These are phyloP conservation scores for Scelioninae gen. 1 DNA, from an alignment of 2,888 invertebrate species.

Conservation along the genomic window DNA sequence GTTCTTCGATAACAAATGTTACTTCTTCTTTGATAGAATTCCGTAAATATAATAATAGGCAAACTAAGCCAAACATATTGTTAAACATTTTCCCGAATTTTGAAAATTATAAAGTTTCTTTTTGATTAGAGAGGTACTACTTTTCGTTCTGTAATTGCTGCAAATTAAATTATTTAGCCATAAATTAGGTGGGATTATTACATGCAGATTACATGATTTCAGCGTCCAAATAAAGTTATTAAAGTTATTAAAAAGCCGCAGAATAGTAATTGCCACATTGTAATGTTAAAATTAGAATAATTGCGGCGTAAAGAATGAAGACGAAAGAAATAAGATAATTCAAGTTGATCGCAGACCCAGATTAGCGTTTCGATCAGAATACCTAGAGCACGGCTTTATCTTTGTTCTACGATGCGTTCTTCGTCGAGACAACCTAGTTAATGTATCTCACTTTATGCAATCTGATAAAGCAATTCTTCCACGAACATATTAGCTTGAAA, in stretches of 20 bases:
- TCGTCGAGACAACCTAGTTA: conserved; percentile 5
- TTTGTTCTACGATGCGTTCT: neutral
- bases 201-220: conserved; percentile 22
- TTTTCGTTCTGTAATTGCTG: no score
- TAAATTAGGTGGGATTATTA: no score
- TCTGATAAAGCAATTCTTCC: conserved; percentile 35
- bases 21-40: no score
- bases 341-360: neutral
- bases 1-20: no score
- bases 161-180: no score
- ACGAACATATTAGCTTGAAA: conserved; percentile 7
- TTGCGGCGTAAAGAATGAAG: neutral
- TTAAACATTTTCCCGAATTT: no score
- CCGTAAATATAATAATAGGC: no score
- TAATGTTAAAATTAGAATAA: neutral
- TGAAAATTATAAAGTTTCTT: no score
- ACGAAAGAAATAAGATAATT: neutral
- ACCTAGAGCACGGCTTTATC: neutral
- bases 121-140: no score
- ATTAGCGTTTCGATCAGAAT: conserved; percentile 6
- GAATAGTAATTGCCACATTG: neutral
- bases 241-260: neutral
- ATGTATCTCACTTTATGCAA: conserved; percentile 17
- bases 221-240: neutral
- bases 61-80: no score